Base-by-base conservation (phyloP, 2,797 vertebrate genomes). In the Bucorvus abyssinicus region DNA sequence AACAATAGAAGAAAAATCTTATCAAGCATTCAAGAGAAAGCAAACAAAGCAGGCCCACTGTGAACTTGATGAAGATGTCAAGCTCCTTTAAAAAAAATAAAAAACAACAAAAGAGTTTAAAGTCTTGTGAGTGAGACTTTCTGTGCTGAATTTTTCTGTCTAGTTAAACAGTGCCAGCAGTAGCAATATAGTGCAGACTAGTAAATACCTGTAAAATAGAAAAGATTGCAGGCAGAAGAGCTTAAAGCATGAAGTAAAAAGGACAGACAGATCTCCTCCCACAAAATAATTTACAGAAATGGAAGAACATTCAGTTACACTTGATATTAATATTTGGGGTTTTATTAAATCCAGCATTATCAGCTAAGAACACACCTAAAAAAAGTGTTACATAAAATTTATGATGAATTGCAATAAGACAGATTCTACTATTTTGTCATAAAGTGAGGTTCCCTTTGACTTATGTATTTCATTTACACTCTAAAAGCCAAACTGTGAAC, bases 1-100 rank as follows among this genome's bases (percentile, higher is more conserved):
- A 98, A 98, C 98, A 98, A 98, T 98, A 98, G 98, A 98, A 98
- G 98, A 98, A 97, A 98, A 98, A 98, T 99, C 98, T 99, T 98
- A 98, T 98, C 98, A 99, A 98, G 98, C 99, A 98, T 98, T 99
- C 98, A 98, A 98, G 98, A 99, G 98, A 99, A 99, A 99, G 98
- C 99, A 99, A 99, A 99, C 99, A 99, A 99, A 99, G 99, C 98
- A 98, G 97, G 98, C 99, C 99, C 97, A 98, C 98, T 98, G 98
- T 98, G 98, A 98, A 98, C 98, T 98, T 98, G 99, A 99, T 99
- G 99, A 99, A 99, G 99, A 99, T 99, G 99, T 99, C 99, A 99
- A 99, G 99, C 99, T 99, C 99, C 98, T 98, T 98, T 98, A 97
- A 98, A 98, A 98, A 96, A 98, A 97, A 96, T 97, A 98, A 97